Percentiles rank a stretch among this genome's conserved stretches.
These are phyloP conservation scores for Cepphus grylle DNA, from an alignment of 2,113 vertebrate species.

Conservation along the genomic window DNA sequence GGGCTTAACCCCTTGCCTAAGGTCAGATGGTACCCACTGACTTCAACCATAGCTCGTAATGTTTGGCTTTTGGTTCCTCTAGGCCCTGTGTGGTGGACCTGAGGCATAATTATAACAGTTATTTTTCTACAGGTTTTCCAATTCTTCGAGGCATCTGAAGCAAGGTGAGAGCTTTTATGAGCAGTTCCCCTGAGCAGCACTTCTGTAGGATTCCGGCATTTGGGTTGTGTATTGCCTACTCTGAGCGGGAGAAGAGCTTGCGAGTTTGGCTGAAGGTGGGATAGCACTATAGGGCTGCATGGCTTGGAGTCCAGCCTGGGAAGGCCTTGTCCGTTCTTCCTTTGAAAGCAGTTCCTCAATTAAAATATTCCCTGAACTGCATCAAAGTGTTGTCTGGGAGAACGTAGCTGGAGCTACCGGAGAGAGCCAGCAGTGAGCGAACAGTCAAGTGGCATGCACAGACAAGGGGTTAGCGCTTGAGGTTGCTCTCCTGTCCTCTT, in stretches of 20 bases:
- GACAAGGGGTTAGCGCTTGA: background rate
- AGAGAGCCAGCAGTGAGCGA: background rate
- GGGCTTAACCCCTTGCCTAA: background rate
- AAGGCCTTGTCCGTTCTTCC: background rate
- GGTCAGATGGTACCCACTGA: background rate
- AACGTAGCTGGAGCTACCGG: background rate
- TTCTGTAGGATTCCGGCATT: background rate
- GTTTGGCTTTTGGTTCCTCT: background rate
- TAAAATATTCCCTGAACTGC: background rate
- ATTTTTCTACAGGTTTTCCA: background rate
- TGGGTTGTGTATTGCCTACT: background rate
- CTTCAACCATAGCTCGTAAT: background rate
- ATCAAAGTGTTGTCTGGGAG: background rate
- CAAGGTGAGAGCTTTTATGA: background rate
- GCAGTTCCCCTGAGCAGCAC: background rate
- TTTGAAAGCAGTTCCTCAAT: background rate
- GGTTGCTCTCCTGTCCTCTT: background rate
- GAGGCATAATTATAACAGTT: background rate
- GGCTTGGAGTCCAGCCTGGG: background rate
- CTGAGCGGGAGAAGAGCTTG: background rate
- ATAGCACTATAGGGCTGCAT: background rate
- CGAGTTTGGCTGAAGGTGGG: background rate
- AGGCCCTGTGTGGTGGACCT: background rate
- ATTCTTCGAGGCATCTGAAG: background rate
- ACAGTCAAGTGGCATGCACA: accelerated